Evolutionary conservation across 2,888 invertebrate genomes (phyloP), one percentile per base, ranked within the genome.

Genomic region (Neelides folsomi): DNA sequence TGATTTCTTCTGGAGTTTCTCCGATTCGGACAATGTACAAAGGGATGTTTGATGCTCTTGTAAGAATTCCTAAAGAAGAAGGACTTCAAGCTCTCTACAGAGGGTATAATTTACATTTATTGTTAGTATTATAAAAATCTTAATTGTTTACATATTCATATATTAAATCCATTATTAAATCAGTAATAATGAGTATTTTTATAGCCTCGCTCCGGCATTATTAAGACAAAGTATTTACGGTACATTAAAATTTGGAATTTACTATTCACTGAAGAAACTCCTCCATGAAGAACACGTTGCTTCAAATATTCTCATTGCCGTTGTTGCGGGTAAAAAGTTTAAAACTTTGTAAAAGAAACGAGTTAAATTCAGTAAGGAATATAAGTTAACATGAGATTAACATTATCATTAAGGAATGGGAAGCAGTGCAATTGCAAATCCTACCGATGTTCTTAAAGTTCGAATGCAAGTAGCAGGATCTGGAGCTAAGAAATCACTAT

Each of bases 171-270:
- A n/a, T n/a, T n/a, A n/a, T n/a, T n/a, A n/a, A n/a, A n/a, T n/a
- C n/a, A n/a, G n/a, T n/a, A n/a, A n/a, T n/a, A n/a, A n/a, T n/a
- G n/a, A n/a, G n/a, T n/a, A n/a, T n/a, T n/a, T 18, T 47, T 54
- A 48, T 62, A 58, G 18, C 68, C 69, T 12, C 72, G 92, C 84
- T 77, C 92, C 93, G 47, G 93, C 94, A 41, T 81, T 94, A 49
- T 74, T 94, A 52, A 77, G 93, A 2, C 94, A 94, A 72, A 86
- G 92, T 34, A 90, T 89, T 38, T 94, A 94, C 73, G 94, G 94
- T 64, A 93, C 93, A 36, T 88, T 94, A 58, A 94, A 94, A 73
- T 93, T 94, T 70, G 94, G 94, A 62, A 86, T 90, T 10, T 94
- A 94, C 72, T 92, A 94, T 70, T 82, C 88, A 1, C 72, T 93